Percentiles rank a stretch among this genome's conserved stretches.
Conservation (phyloP, 1,140 invertebrate species). For the Leptinotarsa lineolata region DNA sequence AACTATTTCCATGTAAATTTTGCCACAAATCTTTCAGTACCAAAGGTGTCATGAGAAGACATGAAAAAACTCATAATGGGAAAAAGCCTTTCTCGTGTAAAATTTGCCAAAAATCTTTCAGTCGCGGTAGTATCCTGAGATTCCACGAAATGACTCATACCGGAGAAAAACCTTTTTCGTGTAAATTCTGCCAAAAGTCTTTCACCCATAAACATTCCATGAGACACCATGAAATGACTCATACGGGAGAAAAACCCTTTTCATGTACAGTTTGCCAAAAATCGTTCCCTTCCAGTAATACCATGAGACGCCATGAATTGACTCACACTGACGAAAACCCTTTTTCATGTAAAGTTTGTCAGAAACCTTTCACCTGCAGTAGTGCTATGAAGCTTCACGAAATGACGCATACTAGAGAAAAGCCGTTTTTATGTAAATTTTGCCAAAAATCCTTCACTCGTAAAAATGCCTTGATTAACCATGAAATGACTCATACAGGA, state of each 20-base stretch:
- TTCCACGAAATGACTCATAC: not conserved
- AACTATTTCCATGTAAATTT: not conserved
- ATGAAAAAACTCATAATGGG: slow-evolving; percentile 65
- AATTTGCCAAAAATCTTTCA: not conserved
- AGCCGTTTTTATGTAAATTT: slow-evolving; percentile 58
- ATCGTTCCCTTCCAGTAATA: not conserved
- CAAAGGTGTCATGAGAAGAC: slow-evolving; percentile 30
- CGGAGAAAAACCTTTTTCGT: not conserved
- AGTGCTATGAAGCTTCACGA: slow-evolving; percentile 55
- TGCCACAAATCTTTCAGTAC: not conserved
- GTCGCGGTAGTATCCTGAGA: not conserved
- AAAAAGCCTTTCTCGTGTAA: not conserved
- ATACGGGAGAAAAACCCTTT: slow-evolving; percentile 9
- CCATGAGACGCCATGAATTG: slow-evolving; percentile 30
- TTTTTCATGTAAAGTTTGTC: slow-evolving; percentile 66
- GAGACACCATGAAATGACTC: not conserved
- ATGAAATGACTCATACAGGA: slow-evolving; percentile 61
- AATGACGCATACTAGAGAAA: slow-evolving; percentile 61
- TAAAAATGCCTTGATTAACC: slow-evolving; percentile 61
- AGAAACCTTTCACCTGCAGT: slow-evolving; percentile 52
- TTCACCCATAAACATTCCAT: not conserved
- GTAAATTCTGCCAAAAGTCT: not conserved
- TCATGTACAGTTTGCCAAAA: not conserved
- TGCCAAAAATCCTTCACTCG: slow-evolving; percentile 60
- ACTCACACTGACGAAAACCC: slow-evolving; percentile 61